These are phyloP conservation scores for Drosophila imparisetae DNA, from an alignment of 2,888 invertebrate genomes.

Conservation along the genomic window DNA sequence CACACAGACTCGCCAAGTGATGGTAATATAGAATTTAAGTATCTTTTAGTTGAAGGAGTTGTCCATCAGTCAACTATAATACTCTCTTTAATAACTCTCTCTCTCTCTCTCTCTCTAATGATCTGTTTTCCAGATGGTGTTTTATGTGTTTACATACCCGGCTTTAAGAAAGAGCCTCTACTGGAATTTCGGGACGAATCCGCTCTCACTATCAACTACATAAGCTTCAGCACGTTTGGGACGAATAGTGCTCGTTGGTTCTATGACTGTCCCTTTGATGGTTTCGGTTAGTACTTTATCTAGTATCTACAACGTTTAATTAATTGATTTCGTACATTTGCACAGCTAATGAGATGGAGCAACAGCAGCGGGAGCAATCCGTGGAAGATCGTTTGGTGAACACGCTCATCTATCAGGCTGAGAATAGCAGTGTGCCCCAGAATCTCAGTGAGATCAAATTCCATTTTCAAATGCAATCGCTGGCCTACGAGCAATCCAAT, in stretches of 20 bases:
- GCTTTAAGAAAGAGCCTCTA: constrained; percentile 86
- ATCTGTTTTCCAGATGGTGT: constrained; percentile 85
- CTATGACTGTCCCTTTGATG: constrained; percentile 87
- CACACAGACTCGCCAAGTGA: neutral
- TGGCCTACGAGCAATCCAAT: constrained; percentile 74
- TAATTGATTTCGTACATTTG: neutral
- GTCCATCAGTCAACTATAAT: no score
- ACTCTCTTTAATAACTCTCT: no score
- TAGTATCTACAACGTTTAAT: neutral
- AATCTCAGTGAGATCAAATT: constrained; percentile 71
- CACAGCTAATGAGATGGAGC: constrained; percentile 74
- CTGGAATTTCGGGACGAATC: constrained; percentile 87
- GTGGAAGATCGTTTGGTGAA: constrained; percentile 86
- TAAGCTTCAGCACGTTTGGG: constrained; percentile 89
- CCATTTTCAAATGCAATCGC: constrained; percentile 76
- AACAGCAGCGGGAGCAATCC: constrained; percentile 82
- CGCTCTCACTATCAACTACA: constrained; percentile 87
- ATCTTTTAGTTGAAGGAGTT: neutral
- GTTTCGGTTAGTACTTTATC: constrained; percentile 58
- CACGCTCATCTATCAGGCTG: constrained; percentile 84
- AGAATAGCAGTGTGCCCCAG: constrained; percentile 84
- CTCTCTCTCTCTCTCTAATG: neutral
- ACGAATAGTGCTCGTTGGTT: constrained; percentile 89
- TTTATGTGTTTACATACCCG: constrained; percentile 88
- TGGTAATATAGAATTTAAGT: neutral